These are phyloP conservation scores for Limnephilus rhombicus DNA, from an alignment of 2,888 invertebrate species.

Conservation along the genomic window DNA sequence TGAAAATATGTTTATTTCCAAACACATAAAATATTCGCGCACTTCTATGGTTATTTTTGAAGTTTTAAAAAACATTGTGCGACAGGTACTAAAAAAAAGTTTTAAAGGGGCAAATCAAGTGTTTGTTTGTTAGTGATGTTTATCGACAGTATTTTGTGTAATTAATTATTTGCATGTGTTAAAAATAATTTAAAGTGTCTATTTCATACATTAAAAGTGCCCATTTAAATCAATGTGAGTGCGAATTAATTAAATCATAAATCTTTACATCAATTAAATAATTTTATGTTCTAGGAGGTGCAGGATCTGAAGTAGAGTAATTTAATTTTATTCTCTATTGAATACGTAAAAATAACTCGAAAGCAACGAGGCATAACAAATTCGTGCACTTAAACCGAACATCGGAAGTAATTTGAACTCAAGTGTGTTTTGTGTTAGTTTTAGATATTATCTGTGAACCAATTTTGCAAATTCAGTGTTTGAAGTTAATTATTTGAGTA, in stretches of 20 bases:
- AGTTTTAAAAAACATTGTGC: background rate
- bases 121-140: slow-evolving; percentile 10
- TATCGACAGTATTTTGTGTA: background rate
- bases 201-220: background rate
- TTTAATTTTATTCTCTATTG: background rate
- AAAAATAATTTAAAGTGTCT: background rate
- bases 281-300: background rate
- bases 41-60: background rate
- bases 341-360: slow-evolving; percentile 43
- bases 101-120: background rate
- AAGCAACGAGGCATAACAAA: slow-evolving; percentile 31
- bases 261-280: background rate
- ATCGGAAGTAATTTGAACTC: background rate
- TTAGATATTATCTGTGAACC: slow-evolving; percentile 16
- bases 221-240: background rate
- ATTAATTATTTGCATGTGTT: background rate
- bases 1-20: slow-evolving; percentile 12
- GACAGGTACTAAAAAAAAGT: background rate
- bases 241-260: background rate
- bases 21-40: background rate
- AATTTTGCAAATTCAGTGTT: slow-evolving; percentile 25
- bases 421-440: slow-evolving; percentile 4
- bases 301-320: background rate
- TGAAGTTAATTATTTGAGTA: background rate
- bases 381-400: background rate